A percentile compares a stretch with the other conserved stretches of the same genome.
phyloP scores from a whole-genome alignment of 1,140 invertebrate species.

The Bombus impatiens region DNA sequence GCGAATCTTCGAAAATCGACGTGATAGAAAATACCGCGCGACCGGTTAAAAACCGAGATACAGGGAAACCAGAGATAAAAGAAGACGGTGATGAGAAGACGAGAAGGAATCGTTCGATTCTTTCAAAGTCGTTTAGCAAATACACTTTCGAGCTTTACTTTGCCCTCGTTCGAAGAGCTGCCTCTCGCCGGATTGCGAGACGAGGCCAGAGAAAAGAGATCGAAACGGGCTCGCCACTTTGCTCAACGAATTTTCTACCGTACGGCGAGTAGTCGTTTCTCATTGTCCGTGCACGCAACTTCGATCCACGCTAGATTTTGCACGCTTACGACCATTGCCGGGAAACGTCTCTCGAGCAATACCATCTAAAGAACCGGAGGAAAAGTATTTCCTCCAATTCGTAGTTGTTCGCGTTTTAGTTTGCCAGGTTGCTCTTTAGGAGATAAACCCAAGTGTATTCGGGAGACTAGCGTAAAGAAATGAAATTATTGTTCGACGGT shows the following conservation, averaged over 20 bases:
- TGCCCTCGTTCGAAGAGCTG: slow-evolving; percentile 11
- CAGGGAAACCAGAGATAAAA: neutral
- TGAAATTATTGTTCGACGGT: too few species aligned
- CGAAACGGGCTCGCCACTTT: slow-evolving; percentile 14
- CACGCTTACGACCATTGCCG: neutral
- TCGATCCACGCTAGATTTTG: neutral
- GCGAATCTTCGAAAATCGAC: neutral
- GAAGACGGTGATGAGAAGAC: neutral
- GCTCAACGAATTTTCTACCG: slow-evolving; percentile 43
- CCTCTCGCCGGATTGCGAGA: neutral
- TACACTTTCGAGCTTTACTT: slow-evolving; percentile 46
- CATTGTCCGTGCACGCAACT: slow-evolving; percentile 30
- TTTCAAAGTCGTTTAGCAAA: slow-evolving; percentile 50
- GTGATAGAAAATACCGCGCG: neutral
- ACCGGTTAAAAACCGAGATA: slow-evolving; percentile 3
- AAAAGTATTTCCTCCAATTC: neutral
- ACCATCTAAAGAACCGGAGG: neutral
- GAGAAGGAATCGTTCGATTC: slow-evolving; percentile 25
- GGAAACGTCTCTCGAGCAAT: neutral
- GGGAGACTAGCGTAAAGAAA: too few species aligned
- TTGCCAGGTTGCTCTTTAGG: neutral
- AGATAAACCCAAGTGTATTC: too few species aligned
- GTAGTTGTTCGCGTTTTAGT: neutral
- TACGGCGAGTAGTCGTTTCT: neutral
- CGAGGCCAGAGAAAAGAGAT: neutral